phyloP scores from a whole-genome alignment of 2,797 vertebrate species.

The Ispidina picta region DNA sequence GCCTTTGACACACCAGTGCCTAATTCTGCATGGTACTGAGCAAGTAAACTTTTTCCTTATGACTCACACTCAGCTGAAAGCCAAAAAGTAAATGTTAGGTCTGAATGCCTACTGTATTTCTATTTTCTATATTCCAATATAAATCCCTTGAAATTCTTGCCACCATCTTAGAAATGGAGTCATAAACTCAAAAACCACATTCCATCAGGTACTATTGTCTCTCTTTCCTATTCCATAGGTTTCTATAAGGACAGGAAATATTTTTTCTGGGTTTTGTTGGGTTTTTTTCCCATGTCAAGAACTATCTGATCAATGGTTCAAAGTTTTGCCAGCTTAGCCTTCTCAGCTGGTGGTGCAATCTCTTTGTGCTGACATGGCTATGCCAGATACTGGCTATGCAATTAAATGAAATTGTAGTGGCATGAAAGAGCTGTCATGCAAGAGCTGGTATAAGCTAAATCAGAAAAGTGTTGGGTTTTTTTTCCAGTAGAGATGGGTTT shows the following conservation, averaged over 20 bases:
- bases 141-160: neutral
- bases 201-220: neutral
- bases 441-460: neutral
- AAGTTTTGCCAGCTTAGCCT: neutral
- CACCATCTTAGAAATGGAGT: neutral
- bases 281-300: neutral
- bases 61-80: neutral
- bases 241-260: neutral
- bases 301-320: neutral
- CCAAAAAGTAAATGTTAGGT: neutral
- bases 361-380: neutral
- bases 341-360: neutral
- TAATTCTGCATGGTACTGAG: neutral
- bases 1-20: neutral
- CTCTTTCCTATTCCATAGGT: neutral
- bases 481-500: neutral
- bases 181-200: neutral
- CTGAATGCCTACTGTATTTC: neutral
- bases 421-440: neutral
- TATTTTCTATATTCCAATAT: neutral
- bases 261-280: neutral
- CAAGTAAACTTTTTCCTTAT: conserved; percentile 1
- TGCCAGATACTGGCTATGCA: neutral
- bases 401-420: neutral
- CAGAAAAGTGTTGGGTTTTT: neutral